Conservation (phyloP, 1,140 invertebrate species). For the Diuraphis noxia region DNA sequence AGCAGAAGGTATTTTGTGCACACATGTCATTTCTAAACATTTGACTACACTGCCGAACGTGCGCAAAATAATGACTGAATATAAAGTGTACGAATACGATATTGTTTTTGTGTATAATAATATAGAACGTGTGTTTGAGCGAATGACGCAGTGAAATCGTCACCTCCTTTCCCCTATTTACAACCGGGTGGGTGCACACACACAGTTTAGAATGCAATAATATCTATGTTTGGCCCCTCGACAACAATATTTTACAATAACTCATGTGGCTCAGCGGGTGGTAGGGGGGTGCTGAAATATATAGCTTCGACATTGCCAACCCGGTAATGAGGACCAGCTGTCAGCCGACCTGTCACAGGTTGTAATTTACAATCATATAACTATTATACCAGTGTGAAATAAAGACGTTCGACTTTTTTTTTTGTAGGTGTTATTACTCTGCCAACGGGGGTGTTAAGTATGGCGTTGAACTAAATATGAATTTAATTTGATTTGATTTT, state of each 20-base stretch:
- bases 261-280: not conserved
- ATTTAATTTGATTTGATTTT: not conserved
- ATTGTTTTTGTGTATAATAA: not conserved
- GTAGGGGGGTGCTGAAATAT: not conserved
- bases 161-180: not conserved
- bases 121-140: not conserved
- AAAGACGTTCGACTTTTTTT: not conserved
- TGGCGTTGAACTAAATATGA: not conserved
- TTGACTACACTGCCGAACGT: not conserved
- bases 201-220: constrained; percentile 35
- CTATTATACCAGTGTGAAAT: not conserved
- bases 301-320: constrained; percentile 13
- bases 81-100: not conserved
- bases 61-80: constrained; percentile 3
- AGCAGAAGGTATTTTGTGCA: not conserved
- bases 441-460: too few species aligned
- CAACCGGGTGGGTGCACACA: not conserved
- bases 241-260: constrained; percentile 28
- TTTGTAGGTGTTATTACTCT: not conserved
- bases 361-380: constrained; percentile 22
- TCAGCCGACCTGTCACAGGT: constrained; percentile 26
- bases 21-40: not conserved
- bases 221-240: constrained; percentile 19
- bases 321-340: constrained; percentile 38
- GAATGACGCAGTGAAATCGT: constrained; percentile 6